A percentile compares a stretch with the other conserved stretches of the same genome.
Conservation (phyloP, 37 sponge, comb jelly and placozoan species). For the Diacarnus erythraeanus region DNA sequence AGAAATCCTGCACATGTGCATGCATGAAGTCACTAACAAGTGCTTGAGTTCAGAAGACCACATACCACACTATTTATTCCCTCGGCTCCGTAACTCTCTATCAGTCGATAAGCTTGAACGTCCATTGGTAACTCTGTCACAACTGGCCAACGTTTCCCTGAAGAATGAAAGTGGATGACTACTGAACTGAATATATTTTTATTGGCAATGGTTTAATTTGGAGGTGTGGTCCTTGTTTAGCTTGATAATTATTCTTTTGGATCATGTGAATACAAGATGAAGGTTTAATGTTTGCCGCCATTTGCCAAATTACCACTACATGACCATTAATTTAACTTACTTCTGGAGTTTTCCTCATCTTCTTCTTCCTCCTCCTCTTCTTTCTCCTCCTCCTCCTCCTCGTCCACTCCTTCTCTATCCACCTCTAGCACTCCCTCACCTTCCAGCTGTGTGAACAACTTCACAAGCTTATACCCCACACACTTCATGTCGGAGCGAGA, state of each 20-base stretch:
- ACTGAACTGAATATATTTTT: too few species aligned
- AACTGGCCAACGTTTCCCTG: constrained; percentile 5
- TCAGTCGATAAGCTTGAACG: constrained; percentile 42
- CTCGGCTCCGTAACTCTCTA: constrained; percentile 54
- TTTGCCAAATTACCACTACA: too few species aligned
- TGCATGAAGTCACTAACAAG: background rate
- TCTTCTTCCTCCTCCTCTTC: constrained; percentile 7
- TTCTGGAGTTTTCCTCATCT: background rate
- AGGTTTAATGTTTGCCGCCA: too few species aligned
- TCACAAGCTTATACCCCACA: constrained; percentile 6
- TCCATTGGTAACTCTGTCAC: constrained; percentile 55
- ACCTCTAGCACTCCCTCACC: constrained; percentile 12
- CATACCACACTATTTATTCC: constrained; percentile 49
- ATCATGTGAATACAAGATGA: too few species aligned
- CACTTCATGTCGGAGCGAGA: background rate
- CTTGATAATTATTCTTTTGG: too few species aligned
- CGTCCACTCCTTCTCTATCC: constrained; percentile 32
- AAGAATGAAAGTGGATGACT: too few species aligned
- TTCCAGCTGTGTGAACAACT: background rate
- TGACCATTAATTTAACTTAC: too few species aligned
- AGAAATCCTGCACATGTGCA: constrained; percentile 21
- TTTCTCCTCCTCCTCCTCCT: constrained; percentile 26
- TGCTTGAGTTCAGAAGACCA: background rate
- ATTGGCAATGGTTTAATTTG: too few species aligned
- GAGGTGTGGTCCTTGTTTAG: too few species aligned